Evolutionary conservation across 2,888 invertebrate genomes (phyloP).

Genomic region (Sisyra terminalis): DNA sequence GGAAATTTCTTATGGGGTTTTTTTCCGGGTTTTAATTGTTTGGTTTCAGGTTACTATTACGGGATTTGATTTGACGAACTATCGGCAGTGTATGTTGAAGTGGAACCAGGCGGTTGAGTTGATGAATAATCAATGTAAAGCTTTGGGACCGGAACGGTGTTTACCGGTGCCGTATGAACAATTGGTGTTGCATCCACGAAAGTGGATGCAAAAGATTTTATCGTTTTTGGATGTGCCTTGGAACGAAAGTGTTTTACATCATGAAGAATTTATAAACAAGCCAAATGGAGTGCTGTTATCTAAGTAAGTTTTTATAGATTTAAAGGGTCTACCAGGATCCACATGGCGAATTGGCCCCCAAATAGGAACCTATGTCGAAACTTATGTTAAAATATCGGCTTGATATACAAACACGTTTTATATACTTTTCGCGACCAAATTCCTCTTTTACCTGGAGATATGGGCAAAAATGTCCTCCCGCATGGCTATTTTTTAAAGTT

Average conservation of each 20-base stretch:
- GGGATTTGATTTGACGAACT: slow-evolving; percentile 88
- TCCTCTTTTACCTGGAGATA: no score
- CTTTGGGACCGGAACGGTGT: slow-evolving; percentile 60
- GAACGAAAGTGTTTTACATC: slow-evolving; percentile 92
- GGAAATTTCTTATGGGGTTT: neutral
- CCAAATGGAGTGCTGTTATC: slow-evolving; percentile 87
- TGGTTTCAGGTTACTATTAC: slow-evolving; percentile 58
- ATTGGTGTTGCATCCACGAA: slow-evolving; percentile 82
- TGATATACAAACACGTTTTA: no score
- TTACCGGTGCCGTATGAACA: slow-evolving; percentile 91
- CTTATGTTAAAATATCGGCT: no score
- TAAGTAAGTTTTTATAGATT: slow-evolving; percentile 57
- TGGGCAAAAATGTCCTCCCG: no score
- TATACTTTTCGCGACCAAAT: no score
- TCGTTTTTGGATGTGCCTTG: slow-evolving; percentile 83
- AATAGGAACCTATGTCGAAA: no score
- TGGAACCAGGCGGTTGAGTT: slow-evolving; percentile 93
- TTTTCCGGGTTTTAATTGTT: slow-evolving; percentile 7
- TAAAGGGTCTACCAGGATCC: no score
- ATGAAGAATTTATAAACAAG: slow-evolving; percentile 93
- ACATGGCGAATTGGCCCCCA: no score
- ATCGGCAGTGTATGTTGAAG: slow-evolving; percentile 85
- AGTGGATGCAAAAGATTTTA: slow-evolving; percentile 76
- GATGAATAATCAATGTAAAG: slow-evolving; percentile 87
- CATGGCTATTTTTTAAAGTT: no score